Evolutionary conservation across 2,797 vertebrate genomes (phyloP), one percentile per base, ranked within the genome.

Genomic region (Aldrovandia affinis): DNA sequence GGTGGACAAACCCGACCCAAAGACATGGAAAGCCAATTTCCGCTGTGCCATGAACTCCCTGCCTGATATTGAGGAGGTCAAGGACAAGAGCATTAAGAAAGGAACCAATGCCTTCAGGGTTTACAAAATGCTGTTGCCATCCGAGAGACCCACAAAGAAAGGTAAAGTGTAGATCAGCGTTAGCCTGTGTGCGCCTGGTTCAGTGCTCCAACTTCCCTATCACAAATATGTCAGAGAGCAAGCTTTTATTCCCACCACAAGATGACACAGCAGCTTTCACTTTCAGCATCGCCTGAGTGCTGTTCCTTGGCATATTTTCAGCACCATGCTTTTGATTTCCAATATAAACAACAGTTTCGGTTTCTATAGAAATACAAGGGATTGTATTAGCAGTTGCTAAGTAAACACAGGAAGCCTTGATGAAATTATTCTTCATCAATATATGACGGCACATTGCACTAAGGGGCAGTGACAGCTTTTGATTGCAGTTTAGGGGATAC

Each of bases 11-110:
- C 96, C 97, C 0, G 98, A 99, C 89, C 98, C 98, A 42, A 99
- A 99, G 93, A 99, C 98, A 0, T 99, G 98, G 98, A 99, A 99
- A 86, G 98, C 98, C 2, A 99, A 99, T 88, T 99, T 99, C 88
- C 97, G 98, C 82, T 99, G 98, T 87, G 98, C 98, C 73, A 99
- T 99, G 98, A 99, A 99, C 95, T 99, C 98, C 33, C 92, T 99
- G 88, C 98, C 98, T 4, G 98, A 99, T 90, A 99, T 99, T 6
- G 98, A 99, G 93, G 98, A 99, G 93, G 98, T 99, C 84, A 99
- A 99, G 93, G 98, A 99, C 88, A 98, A 97, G 92, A 99, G 98
- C 85, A 99, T 97, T 93, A 99, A 99, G 92, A 99, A 99, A 94
- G 98, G 98, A 94, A 99, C 98, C 28, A 99, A 99, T 0, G 98